Conservation (phyloP, 2,888 invertebrate species). For the Drosophila pegasa region DNA sequence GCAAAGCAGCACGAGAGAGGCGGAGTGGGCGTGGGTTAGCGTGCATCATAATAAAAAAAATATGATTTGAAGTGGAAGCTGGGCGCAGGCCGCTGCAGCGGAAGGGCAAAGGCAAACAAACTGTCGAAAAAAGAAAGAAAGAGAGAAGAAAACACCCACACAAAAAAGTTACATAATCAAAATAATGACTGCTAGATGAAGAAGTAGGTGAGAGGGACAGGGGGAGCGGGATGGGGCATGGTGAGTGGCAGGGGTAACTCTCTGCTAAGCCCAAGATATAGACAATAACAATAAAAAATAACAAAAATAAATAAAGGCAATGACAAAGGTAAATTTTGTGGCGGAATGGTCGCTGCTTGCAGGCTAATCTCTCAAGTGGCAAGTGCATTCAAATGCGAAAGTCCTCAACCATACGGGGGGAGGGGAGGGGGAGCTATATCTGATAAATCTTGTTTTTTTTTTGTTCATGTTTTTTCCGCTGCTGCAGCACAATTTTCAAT, state of each 20-base stretch:
- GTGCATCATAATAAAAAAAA: conserved; percentile 55
- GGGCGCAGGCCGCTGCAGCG: conserved; percentile 7
- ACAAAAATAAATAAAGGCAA: conserved; percentile 65
- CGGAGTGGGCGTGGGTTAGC: neutral
- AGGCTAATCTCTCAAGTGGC: conserved; percentile 84
- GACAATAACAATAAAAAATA: conserved; percentile 59
- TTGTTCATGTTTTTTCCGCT: conserved; percentile 40
- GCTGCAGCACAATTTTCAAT: conserved; percentile 72
- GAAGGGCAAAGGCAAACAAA: conserved; percentile 63
- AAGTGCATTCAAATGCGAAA: conserved; percentile 82
- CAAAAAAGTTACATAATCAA: conserved; percentile 75
- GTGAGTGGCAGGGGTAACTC: neutral
- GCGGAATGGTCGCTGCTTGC: conserved; percentile 48
- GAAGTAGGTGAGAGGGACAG: conserved; percentile 2
- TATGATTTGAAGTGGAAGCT: conserved; percentile 33
- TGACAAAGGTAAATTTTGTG: conserved; percentile 73
- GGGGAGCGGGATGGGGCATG: neutral
- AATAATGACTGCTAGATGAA: conserved; percentile 74
- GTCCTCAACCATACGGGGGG: conserved; percentile 52
- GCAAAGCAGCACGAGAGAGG: conserved; percentile 34
- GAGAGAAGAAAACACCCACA: conserved; percentile 25
- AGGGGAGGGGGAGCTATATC: neutral
- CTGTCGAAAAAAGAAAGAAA: conserved; percentile 69
- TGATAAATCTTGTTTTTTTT: neutral
- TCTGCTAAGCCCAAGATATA: conserved; percentile 60